Base-by-base conservation (phyloP, 2,113 vertebrate species). In the Sapajus apella region DNA sequence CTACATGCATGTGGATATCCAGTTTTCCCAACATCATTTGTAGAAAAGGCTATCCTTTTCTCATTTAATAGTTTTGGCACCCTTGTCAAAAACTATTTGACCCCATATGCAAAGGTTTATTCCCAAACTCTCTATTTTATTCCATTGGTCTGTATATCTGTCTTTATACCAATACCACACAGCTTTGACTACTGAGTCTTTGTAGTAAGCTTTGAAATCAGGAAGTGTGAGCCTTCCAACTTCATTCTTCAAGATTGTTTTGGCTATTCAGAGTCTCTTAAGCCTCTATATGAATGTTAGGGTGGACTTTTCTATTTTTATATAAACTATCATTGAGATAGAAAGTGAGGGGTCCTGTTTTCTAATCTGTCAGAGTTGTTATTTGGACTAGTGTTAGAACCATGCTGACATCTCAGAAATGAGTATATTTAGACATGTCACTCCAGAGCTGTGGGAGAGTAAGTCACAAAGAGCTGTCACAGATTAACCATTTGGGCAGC, bases 211-310 rank as follows among this genome's bases (percentile, higher is more conserved):
- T 93, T 95, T 94, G 68, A 83, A 95, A 86, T 75, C 58, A 90
- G 47, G 17, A 92, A 72, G 23, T 94, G 10, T 88, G 37, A 86
- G 12, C 64, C 64, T 2, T 43, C 23, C 40, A 83, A 80, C 3
- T 66, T 95, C 16, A 16, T 95, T 81, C 9, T 64, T 92, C 68
- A 90, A 82, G 45, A 90, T 79, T 83, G 16, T 56, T 81, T 93
- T 75, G 47, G 2, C 21, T 85, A 23, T 80, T 80, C 11, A 4
- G 37, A 18, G 68, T 40, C 27, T 43, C 73, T 76, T 96, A 23
- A 79, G 35, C 76, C n/a, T 92, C 23, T 9, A 23, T 58, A 73
- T 45, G 23, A 84, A 80, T 90, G 86, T 94, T 72, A 77, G 23
- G 9, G 50, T 92, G 64, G 5, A 43, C 52, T 92, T 95, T 95